Base-by-base conservation (phyloP, 2,113 vertebrate genomes). In the Cercopithecus mona region DNA sequence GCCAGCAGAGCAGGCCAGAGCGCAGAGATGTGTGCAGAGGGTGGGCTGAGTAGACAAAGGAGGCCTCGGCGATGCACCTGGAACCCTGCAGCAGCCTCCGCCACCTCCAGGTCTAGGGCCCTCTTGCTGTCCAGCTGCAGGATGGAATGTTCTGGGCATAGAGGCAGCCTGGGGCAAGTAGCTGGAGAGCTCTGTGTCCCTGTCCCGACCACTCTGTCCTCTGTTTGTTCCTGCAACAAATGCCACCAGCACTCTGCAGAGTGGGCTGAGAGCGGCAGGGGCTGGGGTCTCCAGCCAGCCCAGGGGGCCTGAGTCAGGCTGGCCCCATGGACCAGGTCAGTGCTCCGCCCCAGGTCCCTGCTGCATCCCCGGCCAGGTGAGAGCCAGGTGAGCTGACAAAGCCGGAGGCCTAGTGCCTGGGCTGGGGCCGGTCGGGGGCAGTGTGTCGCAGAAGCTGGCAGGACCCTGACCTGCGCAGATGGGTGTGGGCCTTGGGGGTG, bases 11-110 rank as follows among this genome's bases (percentile, higher is more conserved):
- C 20, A 22, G 66, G 92, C n/a, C 23, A 80, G 88, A 92, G 82
- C 4, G 0, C n/a, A 88, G 30, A 73, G 50, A 20, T 38, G 85
- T 48, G 40, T 27, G 18, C 57, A 9, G 25, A n/a, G 9, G 11
- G 32, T 12, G 81, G 38, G 38, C 18, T 6, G 22, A 40, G 27
- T 57, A 3, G 10, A 6, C 0, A 5, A 57, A 12, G 35, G 38
- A 1, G 8, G 64, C 55, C 64, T 73, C 3, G 16, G 6, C 0
- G 2, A 61, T 14, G 30, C 16, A 13, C 35, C 48, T 50, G 1
- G 35, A 52, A 25, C 32, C 32, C 27, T 12, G 1, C 16, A 0
- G 38, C 0, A 1, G 3, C 32, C 66, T 8, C 8, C 18, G 1
- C 27, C 38, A 9, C 9, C 57, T 23, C 25, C 12, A 23, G 9